These are phyloP conservation scores for Enoplolaimus lenunculus DNA, from an alignment of 2,888 invertebrate genomes.

Conservation along the genomic window DNA sequence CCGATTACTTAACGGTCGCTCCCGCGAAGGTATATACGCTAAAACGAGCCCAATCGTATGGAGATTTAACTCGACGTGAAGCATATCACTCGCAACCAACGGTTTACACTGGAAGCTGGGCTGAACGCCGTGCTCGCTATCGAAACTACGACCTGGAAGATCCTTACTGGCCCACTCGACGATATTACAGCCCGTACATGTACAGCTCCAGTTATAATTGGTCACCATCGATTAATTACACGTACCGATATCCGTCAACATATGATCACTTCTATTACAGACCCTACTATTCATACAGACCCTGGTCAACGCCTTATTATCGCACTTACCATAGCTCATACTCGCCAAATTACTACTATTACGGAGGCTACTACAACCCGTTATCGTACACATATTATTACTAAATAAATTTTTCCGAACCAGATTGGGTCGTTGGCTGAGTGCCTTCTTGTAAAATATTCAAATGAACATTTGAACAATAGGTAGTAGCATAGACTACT, in stretches of 20 bases:
- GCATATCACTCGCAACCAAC: neutral
- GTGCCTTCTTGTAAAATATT: too few species aligned
- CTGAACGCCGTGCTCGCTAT: neutral
- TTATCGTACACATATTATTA: neutral
- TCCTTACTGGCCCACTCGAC: neutral
- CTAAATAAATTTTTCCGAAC: too few species aligned
- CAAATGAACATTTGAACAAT: too few species aligned
- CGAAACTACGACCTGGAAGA: neutral
- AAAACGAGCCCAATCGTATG: neutral
- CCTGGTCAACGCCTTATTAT: neutral
- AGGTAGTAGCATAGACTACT: too few species aligned
- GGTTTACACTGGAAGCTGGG: neutral
- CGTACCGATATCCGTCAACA: neutral
- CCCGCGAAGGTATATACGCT: neutral
- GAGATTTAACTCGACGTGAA: neutral
- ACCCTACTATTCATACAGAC: neutral
- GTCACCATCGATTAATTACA: neutral
- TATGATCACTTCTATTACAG: neutral
- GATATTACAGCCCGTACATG: neutral
- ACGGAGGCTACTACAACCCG: neutral
- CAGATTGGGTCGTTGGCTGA: too few species aligned
- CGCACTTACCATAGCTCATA: neutral
- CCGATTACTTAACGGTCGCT: too few species aligned
- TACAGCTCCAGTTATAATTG: neutral
- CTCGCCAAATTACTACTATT: neutral